Evolutionary conservation across 2,888 invertebrate genomes (phyloP).

Genomic region (Masnerella sp.): DNA sequence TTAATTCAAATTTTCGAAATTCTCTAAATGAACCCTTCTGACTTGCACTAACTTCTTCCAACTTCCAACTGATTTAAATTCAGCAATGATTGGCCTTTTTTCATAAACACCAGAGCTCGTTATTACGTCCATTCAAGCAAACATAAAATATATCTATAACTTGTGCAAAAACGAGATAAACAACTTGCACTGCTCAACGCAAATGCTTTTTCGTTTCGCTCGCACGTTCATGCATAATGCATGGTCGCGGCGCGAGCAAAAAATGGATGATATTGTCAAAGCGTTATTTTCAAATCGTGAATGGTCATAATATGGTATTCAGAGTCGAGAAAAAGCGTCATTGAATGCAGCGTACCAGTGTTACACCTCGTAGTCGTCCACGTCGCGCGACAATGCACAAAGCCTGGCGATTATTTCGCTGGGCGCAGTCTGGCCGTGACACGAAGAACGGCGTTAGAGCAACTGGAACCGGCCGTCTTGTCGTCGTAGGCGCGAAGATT

Average conservation of each 20-base stretch:
- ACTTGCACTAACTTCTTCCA: no score
- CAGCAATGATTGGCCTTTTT: no score
- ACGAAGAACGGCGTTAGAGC: conserved; percentile 70
- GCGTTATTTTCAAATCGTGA: conserved; percentile 54
- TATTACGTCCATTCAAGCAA: background rate
- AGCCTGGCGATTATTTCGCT: conserved; percentile 61
- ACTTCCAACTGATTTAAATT: no score
- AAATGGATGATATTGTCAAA: conserved; percentile 43
- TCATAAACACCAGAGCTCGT: no score
- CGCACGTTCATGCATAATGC: conserved; percentile 32
- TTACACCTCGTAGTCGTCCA: conserved; percentile 45
- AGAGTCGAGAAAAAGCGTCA: conserved; percentile 37
- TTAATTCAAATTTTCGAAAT: no score
- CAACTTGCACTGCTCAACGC: background rate
- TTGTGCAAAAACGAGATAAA: background rate
- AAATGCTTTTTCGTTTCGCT: conserved; percentile 1
- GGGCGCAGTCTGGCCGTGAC: conserved; percentile 74
- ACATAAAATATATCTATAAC: background rate
- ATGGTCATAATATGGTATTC: conserved; percentile 55
- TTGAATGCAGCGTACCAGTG: conserved; percentile 48
- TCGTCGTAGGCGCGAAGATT: conserved; percentile 58
- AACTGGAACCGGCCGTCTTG: conserved; percentile 58
- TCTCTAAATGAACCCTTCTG: no score
- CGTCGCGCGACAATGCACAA: conserved; percentile 56
- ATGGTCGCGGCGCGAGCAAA: conserved; percentile 16